Evolutionary conservation across 2,888 invertebrate species (phyloP).

Genomic region (Galerucella calmariensis): DNA sequence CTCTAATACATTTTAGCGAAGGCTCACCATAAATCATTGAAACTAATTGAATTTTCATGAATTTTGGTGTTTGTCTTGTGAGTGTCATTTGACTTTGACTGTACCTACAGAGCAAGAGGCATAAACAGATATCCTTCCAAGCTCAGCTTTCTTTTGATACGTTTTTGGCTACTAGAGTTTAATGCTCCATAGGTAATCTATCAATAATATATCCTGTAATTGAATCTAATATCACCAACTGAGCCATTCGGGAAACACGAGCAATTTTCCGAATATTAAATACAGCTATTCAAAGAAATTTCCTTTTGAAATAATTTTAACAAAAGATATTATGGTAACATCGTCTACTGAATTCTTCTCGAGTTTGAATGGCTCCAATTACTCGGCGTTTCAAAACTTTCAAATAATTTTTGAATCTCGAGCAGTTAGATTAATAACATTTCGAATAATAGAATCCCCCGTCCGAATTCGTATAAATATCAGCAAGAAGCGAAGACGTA

Average conservation of each 20-base stretch:
- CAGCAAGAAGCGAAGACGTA: conserved; percentile 8
- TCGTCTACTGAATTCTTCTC: background rate
- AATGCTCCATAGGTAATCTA: too few species aligned
- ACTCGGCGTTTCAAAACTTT: background rate
- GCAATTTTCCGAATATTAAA: background rate
- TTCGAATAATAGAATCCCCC: conserved; percentile 1
- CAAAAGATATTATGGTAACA: background rate
- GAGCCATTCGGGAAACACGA: background rate
- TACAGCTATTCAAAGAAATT: background rate
- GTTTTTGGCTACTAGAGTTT: too few species aligned
- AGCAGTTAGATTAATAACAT: background rate
- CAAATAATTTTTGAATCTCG: background rate
- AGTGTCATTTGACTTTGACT: too few species aligned
- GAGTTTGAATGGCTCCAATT: background rate
- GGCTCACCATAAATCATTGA: too few species aligned
- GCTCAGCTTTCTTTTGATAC: too few species aligned
- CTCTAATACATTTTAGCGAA: too few species aligned
- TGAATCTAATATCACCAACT: background rate
- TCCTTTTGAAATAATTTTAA: background rate
- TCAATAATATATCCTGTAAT: background rate
- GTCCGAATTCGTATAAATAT: background rate
- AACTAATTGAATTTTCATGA: too few species aligned
- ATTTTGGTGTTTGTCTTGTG: too few species aligned
- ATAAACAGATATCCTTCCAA: too few species aligned
- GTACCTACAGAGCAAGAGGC: too few species aligned